phyloP scores from a whole-genome alignment of 2,113 vertebrate species.

The Danionella cerebrum region DNA sequence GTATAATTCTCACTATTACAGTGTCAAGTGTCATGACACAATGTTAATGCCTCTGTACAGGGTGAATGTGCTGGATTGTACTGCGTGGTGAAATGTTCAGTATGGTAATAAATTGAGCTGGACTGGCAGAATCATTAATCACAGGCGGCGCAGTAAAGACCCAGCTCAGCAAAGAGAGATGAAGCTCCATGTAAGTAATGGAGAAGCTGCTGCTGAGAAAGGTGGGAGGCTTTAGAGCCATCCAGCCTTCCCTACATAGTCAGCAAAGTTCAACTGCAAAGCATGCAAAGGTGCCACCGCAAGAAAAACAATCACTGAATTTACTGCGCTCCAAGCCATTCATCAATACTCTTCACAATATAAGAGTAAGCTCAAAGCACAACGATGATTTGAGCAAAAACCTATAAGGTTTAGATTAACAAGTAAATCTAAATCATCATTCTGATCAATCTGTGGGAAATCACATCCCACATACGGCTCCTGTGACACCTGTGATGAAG shows the following conservation, averaged over 20 bases:
- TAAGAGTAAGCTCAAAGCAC: too few species aligned
- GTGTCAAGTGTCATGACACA: constrained; percentile 2
- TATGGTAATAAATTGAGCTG: constrained; percentile 23
- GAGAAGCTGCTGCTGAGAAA: constrained; percentile 4
- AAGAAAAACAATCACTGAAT: not conserved
- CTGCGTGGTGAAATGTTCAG: constrained; percentile 6
- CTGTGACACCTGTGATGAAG: too few species aligned
- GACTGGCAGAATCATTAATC: constrained; percentile 14
- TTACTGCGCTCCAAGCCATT: too few species aligned
- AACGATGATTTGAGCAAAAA: not conserved
- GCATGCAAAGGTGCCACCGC: not conserved
- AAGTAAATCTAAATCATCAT: too few species aligned
- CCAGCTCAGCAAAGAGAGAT: not conserved
- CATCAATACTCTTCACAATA: too few species aligned
- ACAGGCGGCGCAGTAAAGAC: constrained; percentile 6
- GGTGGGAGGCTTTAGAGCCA: constrained; percentile 6
- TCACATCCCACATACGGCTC: too few species aligned
- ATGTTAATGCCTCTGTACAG: constrained; percentile 1
- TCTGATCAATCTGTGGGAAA: too few species aligned
- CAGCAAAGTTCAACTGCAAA: not conserved
- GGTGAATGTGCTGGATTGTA: constrained; percentile 4
- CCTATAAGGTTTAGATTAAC: not conserved
- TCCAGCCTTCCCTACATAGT: not conserved
- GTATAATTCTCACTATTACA: constrained; percentile 8
- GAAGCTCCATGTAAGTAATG: constrained; percentile 5